These are phyloP conservation scores for Pycnonotus jocosus DNA, from an alignment of 2,113 vertebrate genomes.

Conservation along the genomic window DNA sequence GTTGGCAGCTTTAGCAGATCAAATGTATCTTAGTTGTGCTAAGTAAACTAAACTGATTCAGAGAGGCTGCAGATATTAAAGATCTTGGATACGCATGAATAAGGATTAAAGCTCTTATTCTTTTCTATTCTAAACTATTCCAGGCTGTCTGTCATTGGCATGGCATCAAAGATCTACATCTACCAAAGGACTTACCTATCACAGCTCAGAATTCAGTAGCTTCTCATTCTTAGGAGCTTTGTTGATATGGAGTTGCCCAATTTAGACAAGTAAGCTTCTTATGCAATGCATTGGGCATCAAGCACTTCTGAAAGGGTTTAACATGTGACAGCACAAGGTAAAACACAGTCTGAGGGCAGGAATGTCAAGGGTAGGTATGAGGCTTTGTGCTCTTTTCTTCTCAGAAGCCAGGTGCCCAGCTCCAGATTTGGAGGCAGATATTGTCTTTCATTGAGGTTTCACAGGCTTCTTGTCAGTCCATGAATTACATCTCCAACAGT, in stretches of 20 bases:
- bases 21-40: background rate
- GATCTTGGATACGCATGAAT: background rate
- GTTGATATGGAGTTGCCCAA: background rate
- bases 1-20: background rate
- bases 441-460: background rate
- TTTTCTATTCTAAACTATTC: background rate
- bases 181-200: background rate
- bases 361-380: background rate
- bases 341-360: background rate
- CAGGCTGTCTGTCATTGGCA: background rate
- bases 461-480: background rate
- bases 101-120: background rate
- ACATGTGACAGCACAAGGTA: background rate
- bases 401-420: background rate
- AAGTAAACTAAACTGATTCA: constrained; percentile 19
- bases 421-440: background rate
- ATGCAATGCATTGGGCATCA: background rate
- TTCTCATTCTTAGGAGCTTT: constrained; percentile 6
- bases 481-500: background rate
- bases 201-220: background rate
- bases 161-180: background rate
- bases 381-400: background rate
- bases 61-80: background rate
- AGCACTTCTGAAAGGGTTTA: background rate
- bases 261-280: background rate